A percentile compares a stretch with the other conserved stretches of the same genome.
phyloP scores from a whole-genome alignment of 1,140 invertebrate genomes.

The Ptiloglossa arizonensis region DNA sequence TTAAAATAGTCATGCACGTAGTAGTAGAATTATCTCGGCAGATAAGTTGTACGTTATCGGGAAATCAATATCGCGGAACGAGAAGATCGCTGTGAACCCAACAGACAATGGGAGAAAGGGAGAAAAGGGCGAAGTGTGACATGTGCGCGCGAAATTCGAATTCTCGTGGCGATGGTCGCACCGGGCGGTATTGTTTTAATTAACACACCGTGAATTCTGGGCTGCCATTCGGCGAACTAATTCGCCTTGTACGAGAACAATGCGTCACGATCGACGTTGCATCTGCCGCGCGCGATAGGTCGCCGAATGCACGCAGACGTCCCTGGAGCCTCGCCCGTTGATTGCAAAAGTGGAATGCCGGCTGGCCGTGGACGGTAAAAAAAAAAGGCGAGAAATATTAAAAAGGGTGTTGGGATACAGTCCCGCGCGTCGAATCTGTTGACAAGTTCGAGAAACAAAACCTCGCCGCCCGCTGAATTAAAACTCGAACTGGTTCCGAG shows the following conservation, averaged over 20 bases:
- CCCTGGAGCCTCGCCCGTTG: conserved; percentile 25
- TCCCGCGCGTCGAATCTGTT: conserved; percentile 17
- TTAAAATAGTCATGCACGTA: too few species aligned
- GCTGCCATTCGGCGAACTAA: conserved; percentile 26
- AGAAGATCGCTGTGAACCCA: background rate
- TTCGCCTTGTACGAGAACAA: conserved; percentile 48
- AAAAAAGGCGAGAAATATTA: conserved; percentile 47
- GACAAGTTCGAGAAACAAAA: conserved; percentile 32
- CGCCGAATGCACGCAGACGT: conserved; percentile 5
- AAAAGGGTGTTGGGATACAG: conserved; percentile 41
- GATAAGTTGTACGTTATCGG: too few species aligned
- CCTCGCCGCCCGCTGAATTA: conserved; percentile 20
- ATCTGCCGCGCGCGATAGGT: conserved; percentile 40
- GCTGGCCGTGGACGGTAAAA: conserved; percentile 2
- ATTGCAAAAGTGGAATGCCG: conserved; percentile 46
- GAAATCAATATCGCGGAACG: too few species aligned
- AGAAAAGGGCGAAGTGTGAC: conserved; percentile 36
- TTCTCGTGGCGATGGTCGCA: conserved; percentile 13
- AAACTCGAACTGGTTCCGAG: conserved; percentile 1
- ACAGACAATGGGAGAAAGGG: background rate
- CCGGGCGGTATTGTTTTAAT: conserved; percentile 48
- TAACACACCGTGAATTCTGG: conserved; percentile 35
- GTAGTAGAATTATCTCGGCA: too few species aligned
- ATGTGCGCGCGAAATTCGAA: conserved; percentile 46
- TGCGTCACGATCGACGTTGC: conserved; percentile 49